These are phyloP conservation scores for Chionoecetes opilio DNA, from an alignment of 1,140 invertebrate species.

Conservation along the genomic window DNA sequence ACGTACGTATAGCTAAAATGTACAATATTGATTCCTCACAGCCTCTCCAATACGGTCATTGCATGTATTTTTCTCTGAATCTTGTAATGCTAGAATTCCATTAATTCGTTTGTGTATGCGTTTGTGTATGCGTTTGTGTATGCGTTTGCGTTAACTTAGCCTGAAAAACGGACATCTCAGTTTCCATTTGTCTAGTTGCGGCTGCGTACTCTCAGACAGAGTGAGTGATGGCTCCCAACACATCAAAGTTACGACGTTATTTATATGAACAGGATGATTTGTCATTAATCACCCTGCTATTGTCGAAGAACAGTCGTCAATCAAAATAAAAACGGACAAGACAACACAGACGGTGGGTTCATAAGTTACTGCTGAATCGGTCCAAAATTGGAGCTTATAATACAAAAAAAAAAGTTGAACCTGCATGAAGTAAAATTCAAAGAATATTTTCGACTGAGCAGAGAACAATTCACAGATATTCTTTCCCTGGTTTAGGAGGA, in stretches of 20 bases:
- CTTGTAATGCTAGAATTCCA: too few relatives aligned
- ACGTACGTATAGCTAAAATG: too few relatives aligned
- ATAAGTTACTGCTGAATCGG: neutral
- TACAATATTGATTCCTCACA: too few relatives aligned
- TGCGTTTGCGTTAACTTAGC: neutral
- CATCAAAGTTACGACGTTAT: constrained; percentile 4
- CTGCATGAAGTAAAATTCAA: neutral
- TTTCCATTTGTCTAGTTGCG: constrained; percentile 6
- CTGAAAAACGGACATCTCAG: constrained; percentile 22
- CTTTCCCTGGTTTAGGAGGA: constrained; percentile 41
- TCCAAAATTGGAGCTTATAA: constrained; percentile 21
- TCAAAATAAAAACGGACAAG: neutral
- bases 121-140: neutral
- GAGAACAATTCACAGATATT: neutral
- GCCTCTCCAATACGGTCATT: too few relatives aligned
- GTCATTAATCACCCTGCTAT: constrained; percentile 32
- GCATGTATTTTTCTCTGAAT: too few relatives aligned
- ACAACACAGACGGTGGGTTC: constrained; percentile 18
- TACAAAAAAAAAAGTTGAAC: too few relatives aligned
- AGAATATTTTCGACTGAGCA: neutral
- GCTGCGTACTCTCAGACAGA: neutral
- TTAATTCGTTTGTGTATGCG: too few relatives aligned
- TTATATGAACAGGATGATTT: constrained; percentile 37
- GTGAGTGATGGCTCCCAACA: neutral
- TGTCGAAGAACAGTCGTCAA: neutral